Percentiles rank a stretch among this genome's conserved stretches.
Conservation (phyloP, 2,113 vertebrate genomes). For the Nansenia antarctica region DNA sequence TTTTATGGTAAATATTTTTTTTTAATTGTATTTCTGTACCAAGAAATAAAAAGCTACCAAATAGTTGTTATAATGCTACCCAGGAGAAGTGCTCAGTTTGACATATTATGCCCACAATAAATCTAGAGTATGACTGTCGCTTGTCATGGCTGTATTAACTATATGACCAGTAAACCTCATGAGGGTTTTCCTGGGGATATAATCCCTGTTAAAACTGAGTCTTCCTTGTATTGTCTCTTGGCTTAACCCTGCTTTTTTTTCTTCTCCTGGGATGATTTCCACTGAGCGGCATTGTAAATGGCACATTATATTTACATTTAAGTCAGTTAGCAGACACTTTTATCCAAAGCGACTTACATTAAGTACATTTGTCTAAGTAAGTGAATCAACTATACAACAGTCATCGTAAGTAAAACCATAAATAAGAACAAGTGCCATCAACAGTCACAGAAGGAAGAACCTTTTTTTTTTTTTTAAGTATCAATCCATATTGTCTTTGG, state of each 20-base stretch:
- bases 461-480: too few species aligned
- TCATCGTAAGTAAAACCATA: too few species aligned
- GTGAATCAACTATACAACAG: too few species aligned
- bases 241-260: neutral
- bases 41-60: neutral
- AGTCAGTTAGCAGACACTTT: too few species aligned
- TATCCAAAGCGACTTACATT: too few species aligned
- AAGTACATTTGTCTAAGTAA: too few species aligned
- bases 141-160: neutral
- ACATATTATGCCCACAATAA: neutral
- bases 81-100: neutral
- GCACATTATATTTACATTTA: too few species aligned
- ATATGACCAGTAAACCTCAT: neutral
- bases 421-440: too few species aligned
- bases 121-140: neutral
- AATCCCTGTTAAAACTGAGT: neutral
- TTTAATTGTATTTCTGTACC: neutral
- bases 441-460: too few species aligned
- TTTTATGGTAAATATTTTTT: too few species aligned
- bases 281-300: neutral
- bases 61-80: neutral
- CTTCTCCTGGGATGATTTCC: neutral
- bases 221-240: neutral
- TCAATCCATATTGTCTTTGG: neutral
- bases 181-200: too few species aligned